Evolutionary conservation across 2,797 vertebrate species (phyloP), one percentile per base, ranked within the genome.

Genomic region (Alcedo atthis): DNA sequence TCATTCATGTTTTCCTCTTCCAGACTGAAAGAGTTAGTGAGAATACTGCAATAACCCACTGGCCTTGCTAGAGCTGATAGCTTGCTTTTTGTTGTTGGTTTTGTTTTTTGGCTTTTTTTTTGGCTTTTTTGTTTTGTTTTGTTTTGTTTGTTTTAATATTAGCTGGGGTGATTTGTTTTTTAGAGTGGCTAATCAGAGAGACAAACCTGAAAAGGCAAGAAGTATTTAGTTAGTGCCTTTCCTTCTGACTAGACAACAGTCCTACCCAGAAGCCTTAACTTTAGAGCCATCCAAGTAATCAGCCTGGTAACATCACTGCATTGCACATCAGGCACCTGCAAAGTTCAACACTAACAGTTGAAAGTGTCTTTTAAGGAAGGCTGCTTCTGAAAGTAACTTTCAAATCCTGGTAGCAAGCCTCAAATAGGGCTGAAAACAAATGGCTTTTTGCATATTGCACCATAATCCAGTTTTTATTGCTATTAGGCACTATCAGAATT

Each of bases 331-430:
- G 92, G 94, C 70, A 87, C 83, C 90, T 92, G 90, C 76, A 88
- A 92, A 77, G 62, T 33, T 8, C 40, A 79, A 6, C 78, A 40
- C 59, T 6, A 12, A 49, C 78, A 66, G 77, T 53, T 90, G 91
- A 94, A 95, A 95, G 90, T 88, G 87, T 89, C 71, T 95, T 64
- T 83, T 90, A 69, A 85, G 87, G 73, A 87, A 91, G 70, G 81
- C 84, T 87, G 81, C 88, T 84, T 75, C 81, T 70, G 66, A 51
- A 86, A 92, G 91, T 75, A 58, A 69, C 78, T 74, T 89, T 49
- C 73, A 68, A 81, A 94, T 74, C 55, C 84, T 62, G 87, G 79
- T 45, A 92, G 74, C 1, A 28, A 76, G 75, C 51, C 30, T 75
- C 40, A 30, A 33, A 21, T 14, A 9, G 43, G 57, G 79, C 88